Conservation (phyloP, 2,888 invertebrate species). For the Idaea dimidiata region DNA sequence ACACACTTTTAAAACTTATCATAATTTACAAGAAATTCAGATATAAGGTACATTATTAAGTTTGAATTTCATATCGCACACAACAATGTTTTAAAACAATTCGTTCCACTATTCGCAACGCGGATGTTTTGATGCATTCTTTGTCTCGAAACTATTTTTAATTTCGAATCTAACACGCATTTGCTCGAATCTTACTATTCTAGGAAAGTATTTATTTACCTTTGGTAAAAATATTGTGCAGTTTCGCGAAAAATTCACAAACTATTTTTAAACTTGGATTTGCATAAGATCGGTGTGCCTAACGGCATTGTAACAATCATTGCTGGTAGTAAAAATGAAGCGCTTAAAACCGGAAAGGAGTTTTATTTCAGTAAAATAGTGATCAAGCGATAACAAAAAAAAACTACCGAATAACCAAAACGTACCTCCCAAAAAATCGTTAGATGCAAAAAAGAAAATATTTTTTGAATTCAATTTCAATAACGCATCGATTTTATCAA, state of each 20-base stretch:
- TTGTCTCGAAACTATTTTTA: background rate
- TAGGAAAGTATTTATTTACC: background rate
- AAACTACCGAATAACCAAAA: background rate
- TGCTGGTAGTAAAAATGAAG: too few species aligned
- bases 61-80: too few species aligned
- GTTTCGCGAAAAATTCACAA: background rate
- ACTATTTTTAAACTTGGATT: background rate
- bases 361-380: too few species aligned
- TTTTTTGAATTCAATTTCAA: background rate
- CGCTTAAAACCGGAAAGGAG: too few species aligned
- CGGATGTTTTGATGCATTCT: conserved; percentile 1
- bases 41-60: too few species aligned
- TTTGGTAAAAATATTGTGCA: background rate
- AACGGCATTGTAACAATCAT: too few species aligned
- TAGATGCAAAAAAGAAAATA: background rate
- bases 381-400: too few species aligned
- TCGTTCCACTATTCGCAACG: background rate
- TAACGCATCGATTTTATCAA: background rate
- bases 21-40: too few species aligned
- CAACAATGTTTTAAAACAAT: too few species aligned
- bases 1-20: too few species aligned
- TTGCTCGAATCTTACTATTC: background rate
- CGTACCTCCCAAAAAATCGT: background rate
- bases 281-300: background rate
- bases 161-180: background rate